phyloP scores from a whole-genome alignment of 2,113 vertebrate genomes.

The Prionailurus bengalensis region DNA sequence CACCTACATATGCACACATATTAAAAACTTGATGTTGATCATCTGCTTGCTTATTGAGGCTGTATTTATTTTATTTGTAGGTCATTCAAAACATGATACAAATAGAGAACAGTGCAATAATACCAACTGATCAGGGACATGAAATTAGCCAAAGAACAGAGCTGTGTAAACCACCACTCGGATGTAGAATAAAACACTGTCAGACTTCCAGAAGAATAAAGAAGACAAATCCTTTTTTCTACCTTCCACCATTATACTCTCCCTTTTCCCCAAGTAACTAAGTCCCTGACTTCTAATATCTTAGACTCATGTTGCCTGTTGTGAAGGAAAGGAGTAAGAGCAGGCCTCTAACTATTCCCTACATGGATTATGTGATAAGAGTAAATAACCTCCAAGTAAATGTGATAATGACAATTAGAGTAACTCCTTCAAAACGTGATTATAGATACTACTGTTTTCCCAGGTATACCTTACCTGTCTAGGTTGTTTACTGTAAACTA shows the following conservation, averaged over 20 bases:
- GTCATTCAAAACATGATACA: not conserved
- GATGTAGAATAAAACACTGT: not conserved
- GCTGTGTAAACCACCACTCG: not conserved
- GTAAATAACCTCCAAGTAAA: not conserved
- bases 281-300: not conserved
- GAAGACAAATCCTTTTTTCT: not conserved
- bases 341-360: not conserved
- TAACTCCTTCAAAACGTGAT: not conserved
- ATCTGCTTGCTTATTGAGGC: not conserved
- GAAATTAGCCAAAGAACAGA: not conserved
- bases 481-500: not conserved
- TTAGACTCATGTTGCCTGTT: not conserved
- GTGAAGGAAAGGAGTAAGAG: not conserved
- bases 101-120: not conserved
- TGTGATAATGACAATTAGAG: not conserved
- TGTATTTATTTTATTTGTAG: not conserved
- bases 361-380: not conserved
- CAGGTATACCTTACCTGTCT: not conserved
- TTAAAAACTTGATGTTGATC: not conserved
- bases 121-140: not conserved
- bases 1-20: not conserved
- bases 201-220: slow-evolving; percentile 14
- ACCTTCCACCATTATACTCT: not conserved
- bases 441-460: slow-evolving; percentile 6
- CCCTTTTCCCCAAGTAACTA: not conserved